Base-by-base conservation (phyloP, 2,113 vertebrate genomes). In the Synodontis membranacea region DNA sequence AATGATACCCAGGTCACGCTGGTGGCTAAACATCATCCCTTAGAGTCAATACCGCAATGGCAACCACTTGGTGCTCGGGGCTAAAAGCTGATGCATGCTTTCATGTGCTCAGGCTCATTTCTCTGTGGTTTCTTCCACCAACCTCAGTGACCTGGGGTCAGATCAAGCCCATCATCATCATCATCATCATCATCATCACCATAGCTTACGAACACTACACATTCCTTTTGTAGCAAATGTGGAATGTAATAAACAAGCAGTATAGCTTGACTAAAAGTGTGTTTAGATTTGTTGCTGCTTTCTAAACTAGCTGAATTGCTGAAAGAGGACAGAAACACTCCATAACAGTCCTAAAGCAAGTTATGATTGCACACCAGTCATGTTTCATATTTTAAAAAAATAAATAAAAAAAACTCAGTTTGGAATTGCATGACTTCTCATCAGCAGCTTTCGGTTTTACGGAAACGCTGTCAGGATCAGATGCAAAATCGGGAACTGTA, bases 151-250 rank as follows among this genome's bases (percentile, higher is more conserved):
- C 74, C 25, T 76, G 25, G 28, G 46, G 46, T 76, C 46, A 76
- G 28, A 50, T 76, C 28, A 37, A 75, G 72, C 11, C 64, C 10
- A 44, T 14, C 72, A 75, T 74, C 72, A 75, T 75, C 72, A 76
- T 76, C 72, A 75, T 75, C 44, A 48, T 76, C 72, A 48, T 76
- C 72, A 46, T 74, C 70, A 28, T 75, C 42, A 46, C 42, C 34
- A 42, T 42, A 34, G 17, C 15, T 70, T 25, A 21, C 39, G 7
- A 37, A 39, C 17, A 70, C 11, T 5, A 64, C 12, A 66, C n/a
- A 34, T 64, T 31, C n/a, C 9, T 12, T 66, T 37, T 14, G 28
- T n/a, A 14, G 60, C 31, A 64, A 15, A 34, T 17, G 14, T 3
- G 34, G 62, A 64, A 62, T 2, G n/a, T 21, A 8, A 68, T 68